These are phyloP conservation scores for Drosophila azteca DNA, from an alignment of 1,140 invertebrate species.

Conservation along the genomic window DNA sequence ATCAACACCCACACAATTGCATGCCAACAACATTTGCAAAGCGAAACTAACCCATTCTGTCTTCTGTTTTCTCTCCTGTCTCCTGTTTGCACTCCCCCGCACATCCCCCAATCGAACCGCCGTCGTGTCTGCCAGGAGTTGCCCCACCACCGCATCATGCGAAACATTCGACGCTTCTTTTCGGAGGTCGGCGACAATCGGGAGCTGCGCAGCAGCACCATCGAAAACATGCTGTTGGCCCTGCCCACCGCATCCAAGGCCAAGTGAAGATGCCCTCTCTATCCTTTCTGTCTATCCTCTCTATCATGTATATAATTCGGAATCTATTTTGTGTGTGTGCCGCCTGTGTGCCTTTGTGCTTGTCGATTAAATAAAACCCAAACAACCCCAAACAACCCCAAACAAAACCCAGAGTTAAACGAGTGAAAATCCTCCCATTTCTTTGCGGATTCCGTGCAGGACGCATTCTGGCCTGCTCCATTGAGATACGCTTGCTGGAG, in stretches of 20 bases:
- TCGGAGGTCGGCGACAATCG: constrained; percentile 79
- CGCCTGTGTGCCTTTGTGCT: too few relatives aligned
- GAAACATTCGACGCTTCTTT: constrained; percentile 82
- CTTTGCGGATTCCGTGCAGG: constrained; percentile 26
- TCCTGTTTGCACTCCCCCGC: background rate
- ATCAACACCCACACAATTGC: constrained; percentile 37
- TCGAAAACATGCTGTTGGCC: constrained; percentile 82
- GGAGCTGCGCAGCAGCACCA: constrained; percentile 72
- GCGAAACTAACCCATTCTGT: constrained; percentile 37
- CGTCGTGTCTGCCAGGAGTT: constrained; percentile 57
- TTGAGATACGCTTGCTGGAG: constrained; percentile 73
- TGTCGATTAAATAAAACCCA: constrained; percentile 16
- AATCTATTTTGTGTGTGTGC: constrained; percentile 37
- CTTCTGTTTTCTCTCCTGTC: constrained; percentile 12
- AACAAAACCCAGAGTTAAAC: background rate
- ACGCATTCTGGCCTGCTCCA: constrained; percentile 60
- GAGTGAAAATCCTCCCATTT: background rate
- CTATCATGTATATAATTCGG: constrained; percentile 26
- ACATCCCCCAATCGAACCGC: background rate
- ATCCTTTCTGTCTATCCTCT: background rate
- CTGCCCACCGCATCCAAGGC: constrained; percentile 75
- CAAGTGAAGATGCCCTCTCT: constrained; percentile 47
- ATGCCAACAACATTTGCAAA: constrained; percentile 51
- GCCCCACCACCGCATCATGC: constrained; percentile 82
- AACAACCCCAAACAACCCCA: too few relatives aligned